These are phyloP conservation scores for Boleophthalmus pectinirostris DNA, from an alignment of 2,113 vertebrate genomes.

Conservation along the genomic window DNA sequence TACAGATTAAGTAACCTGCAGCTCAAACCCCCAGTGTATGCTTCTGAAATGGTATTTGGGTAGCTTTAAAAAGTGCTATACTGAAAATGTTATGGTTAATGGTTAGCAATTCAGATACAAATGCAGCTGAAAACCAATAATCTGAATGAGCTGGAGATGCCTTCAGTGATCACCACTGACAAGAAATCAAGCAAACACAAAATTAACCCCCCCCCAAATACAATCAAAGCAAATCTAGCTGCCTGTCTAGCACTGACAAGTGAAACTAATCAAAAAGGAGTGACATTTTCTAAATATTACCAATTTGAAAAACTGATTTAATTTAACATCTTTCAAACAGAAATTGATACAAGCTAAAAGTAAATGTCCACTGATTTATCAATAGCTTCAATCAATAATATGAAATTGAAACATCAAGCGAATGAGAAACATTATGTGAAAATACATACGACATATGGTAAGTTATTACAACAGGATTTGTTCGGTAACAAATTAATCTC, in stretches of 20 bases:
- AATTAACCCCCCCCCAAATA: constrained; percentile 25
- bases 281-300: constrained; percentile 19
- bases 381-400: constrained; percentile 30
- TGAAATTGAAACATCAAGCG: neutral
- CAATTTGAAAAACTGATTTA: constrained; percentile 33
- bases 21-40: constrained; percentile 11
- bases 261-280: constrained; percentile 38
- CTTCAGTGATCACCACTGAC: constrained; percentile 44
- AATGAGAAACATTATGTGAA: neutral
- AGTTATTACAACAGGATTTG: constrained; percentile 40
- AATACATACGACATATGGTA: constrained; percentile 1
- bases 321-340: constrained; percentile 21
- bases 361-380: constrained; percentile 35
- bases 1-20: constrained; percentile 40
- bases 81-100: constrained; percentile 42
- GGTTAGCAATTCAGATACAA: constrained; percentile 28
- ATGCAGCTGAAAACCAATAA: constrained; percentile 21
- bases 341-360: constrained; percentile 22
- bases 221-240: constrained; percentile 39
- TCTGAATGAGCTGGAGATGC: constrained; percentile 20
- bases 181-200: constrained; percentile 17
- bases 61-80: constrained; percentile 56
- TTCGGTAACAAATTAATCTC: constrained; percentile 42
- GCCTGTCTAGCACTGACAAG: constrained; percentile 31
- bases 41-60: constrained; percentile 2